These are phyloP conservation scores for Penaeus monodon DNA, from an alignment of 2,888 invertebrate genomes.

Conservation along the genomic window DNA sequence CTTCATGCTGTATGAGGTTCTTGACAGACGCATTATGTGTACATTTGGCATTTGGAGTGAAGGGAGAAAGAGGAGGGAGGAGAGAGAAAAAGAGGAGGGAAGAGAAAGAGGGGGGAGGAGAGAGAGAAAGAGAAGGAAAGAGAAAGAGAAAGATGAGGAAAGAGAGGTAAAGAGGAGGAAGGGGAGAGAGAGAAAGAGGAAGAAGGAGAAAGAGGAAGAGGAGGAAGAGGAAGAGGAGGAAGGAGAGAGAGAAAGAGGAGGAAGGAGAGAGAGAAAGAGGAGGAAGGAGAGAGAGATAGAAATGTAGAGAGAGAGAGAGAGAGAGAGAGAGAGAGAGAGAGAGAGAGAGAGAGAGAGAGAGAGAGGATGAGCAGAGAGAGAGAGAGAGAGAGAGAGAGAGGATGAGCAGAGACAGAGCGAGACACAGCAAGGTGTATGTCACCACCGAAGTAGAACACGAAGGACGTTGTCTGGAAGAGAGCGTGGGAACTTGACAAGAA, in stretches of 20 bases:
- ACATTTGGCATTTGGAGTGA: too few species aligned
- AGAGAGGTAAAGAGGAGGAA: background rate
- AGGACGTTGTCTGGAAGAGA: too few species aligned
- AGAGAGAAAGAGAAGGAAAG: background rate
- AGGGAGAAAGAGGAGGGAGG: too few species aligned
- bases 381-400: background rate
- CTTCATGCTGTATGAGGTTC: too few species aligned
- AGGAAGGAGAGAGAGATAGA: background rate
- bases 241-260: background rate
- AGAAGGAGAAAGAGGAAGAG: background rate
- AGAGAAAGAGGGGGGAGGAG: background rate
- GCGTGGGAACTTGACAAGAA: too few species aligned
- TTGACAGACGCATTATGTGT: too few species aligned
- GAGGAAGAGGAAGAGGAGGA: background rate
- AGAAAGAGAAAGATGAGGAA: background rate
- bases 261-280: too few species aligned
- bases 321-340: background rate
- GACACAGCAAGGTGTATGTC: background rate
- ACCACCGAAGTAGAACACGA: too few species aligned
- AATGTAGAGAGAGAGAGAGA: background rate
- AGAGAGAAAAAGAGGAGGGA: background rate
- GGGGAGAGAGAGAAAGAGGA: background rate
- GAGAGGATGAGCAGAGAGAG: background rate
- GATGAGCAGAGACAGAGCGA: background rate
- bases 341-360: background rate